These are phyloP conservation scores for Bufo bufo DNA, from an alignment of 2,113 vertebrate species.

Conservation along the genomic window DNA sequence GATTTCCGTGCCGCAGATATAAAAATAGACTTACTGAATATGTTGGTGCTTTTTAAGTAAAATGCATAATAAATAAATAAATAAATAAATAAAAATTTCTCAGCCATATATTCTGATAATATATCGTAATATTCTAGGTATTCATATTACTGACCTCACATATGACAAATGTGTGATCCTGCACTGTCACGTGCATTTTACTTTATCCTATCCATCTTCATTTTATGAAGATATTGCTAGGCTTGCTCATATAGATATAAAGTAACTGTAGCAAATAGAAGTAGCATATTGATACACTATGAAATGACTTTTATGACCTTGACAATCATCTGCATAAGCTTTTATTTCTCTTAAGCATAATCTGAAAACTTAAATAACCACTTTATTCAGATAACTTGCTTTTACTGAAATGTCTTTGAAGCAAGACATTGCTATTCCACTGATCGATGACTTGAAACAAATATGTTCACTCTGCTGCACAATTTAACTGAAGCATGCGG, in stretches of 20 bases:
- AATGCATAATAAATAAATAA: too few species aligned
- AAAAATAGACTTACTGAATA: too few species aligned
- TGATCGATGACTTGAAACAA: constrained; percentile 55
- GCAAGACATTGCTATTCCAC: constrained; percentile 52
- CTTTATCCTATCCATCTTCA: not conserved
- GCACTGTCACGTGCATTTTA: not conserved
- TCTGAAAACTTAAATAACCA: constrained; percentile 21
- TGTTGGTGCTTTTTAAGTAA: too few species aligned
- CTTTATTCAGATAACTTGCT: constrained; percentile 48
- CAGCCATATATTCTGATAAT: not conserved
- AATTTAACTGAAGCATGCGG: constrained; percentile 65
- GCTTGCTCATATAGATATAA: not conserved
- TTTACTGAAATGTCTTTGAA: constrained; percentile 50
- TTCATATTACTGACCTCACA: not conserved
- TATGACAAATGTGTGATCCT: not conserved
- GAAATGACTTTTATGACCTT: constrained; percentile 19
- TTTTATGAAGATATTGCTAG: not conserved
- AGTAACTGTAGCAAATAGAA: not conserved
- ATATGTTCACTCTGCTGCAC: constrained; percentile 63
- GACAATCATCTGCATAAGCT: constrained; percentile 1
- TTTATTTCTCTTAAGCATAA: constrained; percentile 12
- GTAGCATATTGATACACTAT: not conserved
- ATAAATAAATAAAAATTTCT: too few species aligned
- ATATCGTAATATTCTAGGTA: not conserved
- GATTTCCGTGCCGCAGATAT: too few species aligned